Percentiles rank a stretch among this genome's conserved stretches.
phyloP scores from a whole-genome alignment of 1,140 invertebrate species.

The Panagrolaimus sp. region DNA sequence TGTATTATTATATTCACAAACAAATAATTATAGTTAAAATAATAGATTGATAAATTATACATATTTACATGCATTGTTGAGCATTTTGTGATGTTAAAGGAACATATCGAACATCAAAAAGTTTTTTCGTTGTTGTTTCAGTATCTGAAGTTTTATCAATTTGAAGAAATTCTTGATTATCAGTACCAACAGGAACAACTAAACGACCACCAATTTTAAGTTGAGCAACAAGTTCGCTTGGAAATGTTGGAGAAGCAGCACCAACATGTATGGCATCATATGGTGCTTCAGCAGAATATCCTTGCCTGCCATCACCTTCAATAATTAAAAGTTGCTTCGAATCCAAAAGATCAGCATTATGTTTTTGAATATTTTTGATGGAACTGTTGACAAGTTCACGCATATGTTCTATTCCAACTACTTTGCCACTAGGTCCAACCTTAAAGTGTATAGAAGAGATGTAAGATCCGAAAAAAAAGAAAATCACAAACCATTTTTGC shows the following conservation, averaged over 20 bases:
- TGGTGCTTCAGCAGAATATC: constrained; percentile 69
- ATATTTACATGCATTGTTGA: constrained; percentile 60
- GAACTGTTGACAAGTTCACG: constrained; percentile 73
- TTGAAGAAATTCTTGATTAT: constrained; percentile 74
- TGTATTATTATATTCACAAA: too few species aligned
- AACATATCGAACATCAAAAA: constrained; percentile 95
- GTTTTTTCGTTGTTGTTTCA: constrained; percentile 68
- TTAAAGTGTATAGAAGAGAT: background rate
- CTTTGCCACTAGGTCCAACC: constrained; percentile 70
- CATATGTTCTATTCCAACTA: constrained; percentile 87
- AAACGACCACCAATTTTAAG: constrained; percentile 76
- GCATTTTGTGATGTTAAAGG: constrained; percentile 80
- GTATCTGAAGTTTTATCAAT: constrained; percentile 82
- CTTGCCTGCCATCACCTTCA: constrained; percentile 78
- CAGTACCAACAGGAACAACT: constrained; percentile 76
- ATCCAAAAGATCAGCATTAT: constrained; percentile 68
- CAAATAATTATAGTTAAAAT: too few species aligned
- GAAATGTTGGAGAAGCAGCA: constrained; percentile 74
- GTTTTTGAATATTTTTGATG: constrained; percentile 71
- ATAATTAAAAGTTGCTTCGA: constrained; percentile 65
- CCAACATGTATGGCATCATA: constrained; percentile 91
- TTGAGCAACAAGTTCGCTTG: constrained; percentile 68
- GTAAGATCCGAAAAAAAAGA: too few species aligned
- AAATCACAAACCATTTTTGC: constrained; percentile 68
- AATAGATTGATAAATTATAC: too few species aligned